Conservation (phyloP, 2,797 vertebrate genomes). For the Enteromius anoplus region DNA sequence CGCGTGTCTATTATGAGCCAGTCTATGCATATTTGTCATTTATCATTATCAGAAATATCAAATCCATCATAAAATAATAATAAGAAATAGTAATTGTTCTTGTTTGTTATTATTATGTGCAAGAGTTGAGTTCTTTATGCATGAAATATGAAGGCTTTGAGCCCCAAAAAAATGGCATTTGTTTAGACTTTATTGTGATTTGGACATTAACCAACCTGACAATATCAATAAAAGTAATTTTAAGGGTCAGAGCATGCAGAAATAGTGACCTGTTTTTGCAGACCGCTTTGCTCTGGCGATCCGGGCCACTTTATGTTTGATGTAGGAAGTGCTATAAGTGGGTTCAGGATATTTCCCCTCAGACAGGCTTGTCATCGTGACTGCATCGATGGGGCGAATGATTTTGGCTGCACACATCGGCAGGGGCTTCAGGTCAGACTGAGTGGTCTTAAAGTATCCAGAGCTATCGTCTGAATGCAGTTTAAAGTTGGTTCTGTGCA, state of each 20-base stretch:
- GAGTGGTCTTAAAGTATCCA: conserved; percentile 43
- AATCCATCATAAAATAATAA: not conserved
- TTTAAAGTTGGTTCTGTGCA: conserved; percentile 58
- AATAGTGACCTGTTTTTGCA: conserved; percentile 54
- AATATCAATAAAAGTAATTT: not conserved
- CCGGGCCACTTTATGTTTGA: conserved; percentile 13
- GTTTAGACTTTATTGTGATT: not conserved
- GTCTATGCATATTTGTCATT: not conserved
- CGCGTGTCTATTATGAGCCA: not conserved
- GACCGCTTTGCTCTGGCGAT: conserved; percentile 21
- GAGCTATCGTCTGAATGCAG: conserved; percentile 50
- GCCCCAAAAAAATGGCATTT: not conserved
- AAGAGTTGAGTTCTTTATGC: not conserved
- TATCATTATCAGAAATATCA: not conserved
- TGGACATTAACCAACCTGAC: not conserved
- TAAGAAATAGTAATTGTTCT: not conserved
- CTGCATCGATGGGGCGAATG: not conserved
- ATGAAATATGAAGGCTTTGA: not conserved
- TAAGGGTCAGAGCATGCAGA: not conserved
- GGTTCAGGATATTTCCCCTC: conserved; percentile 50
- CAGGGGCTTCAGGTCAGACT: conserved; percentile 35
- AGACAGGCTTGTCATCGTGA: not conserved
- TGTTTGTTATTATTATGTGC: not conserved
- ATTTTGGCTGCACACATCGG: not conserved
- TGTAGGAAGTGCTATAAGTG: conserved; percentile 52